A percentile compares a stretch with the other conserved stretches of the same genome.
Conservation (phyloP, 2,888 invertebrate genomes). For the Apeira syringaria region DNA sequence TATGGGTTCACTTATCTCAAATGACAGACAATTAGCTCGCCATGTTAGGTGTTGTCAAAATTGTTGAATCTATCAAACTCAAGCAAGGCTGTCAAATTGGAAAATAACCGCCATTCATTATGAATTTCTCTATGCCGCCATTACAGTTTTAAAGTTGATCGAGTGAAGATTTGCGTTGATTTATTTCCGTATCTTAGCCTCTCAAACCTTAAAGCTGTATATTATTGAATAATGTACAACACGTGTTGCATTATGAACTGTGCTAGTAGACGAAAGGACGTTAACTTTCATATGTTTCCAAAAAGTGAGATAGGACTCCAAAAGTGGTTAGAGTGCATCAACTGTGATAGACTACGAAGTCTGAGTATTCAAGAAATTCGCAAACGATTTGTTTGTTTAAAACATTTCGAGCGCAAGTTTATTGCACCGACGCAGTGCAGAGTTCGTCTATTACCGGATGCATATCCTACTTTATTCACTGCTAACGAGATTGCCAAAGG, state of each 20-base stretch:
- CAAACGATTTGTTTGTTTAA: background rate
- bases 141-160: background rate
- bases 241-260: constrained; percentile 2
- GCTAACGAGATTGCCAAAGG: background rate
- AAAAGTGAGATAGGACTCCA: background rate
- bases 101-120: too few relatives aligned
- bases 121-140: too few relatives aligned
- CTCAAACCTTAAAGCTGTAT: background rate
- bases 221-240: background rate
- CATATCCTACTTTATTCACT: background rate
- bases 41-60: too few relatives aligned
- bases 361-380: background rate
- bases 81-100: too few relatives aligned
- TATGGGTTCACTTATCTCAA: too few relatives aligned
- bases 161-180: background rate
- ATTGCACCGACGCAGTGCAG: background rate
- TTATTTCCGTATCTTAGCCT: background rate
- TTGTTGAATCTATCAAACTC: too few relatives aligned
- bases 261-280: constrained; percentile 1
- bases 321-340: background rate
- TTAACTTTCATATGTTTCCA: background rate
- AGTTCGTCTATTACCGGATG: background rate
- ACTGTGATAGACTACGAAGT: background rate
- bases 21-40: too few relatives aligned
- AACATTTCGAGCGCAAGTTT: background rate